Evolutionary conservation across 2,888 invertebrate species (phyloP).

Genomic region (Hyposoter didymator): DNA sequence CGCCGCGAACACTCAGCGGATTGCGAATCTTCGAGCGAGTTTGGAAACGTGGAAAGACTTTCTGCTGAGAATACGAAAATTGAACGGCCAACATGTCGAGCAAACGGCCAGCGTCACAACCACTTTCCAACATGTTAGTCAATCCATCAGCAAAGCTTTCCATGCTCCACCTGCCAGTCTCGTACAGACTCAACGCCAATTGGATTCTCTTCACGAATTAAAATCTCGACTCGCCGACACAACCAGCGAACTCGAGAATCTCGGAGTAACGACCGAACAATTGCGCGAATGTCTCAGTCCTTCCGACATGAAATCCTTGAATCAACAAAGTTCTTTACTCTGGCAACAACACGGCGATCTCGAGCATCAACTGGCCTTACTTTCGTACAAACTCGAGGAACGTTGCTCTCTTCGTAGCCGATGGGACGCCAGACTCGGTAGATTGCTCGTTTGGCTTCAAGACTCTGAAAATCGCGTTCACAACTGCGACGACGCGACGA

Average conservation of each 20-base stretch:
- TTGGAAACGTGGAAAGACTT: slow-evolving; percentile 93
- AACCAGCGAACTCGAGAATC: slow-evolving; percentile 88
- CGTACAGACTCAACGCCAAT: slow-evolving; percentile 87
- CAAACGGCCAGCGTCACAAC: slow-evolving; percentile 87
- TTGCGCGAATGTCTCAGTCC: slow-evolving; percentile 94
- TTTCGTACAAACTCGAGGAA: slow-evolving; percentile 91
- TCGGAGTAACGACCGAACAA: slow-evolving; percentile 92
- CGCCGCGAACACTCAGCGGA: slow-evolving; percentile 90
- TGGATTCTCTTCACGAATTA: slow-evolving; percentile 87
- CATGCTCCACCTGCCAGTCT: slow-evolving; percentile 86
- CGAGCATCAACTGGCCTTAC: slow-evolving; percentile 90
- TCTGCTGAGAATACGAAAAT: slow-evolving; percentile 88
- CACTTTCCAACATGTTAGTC: slow-evolving; percentile 88
- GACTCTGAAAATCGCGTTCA: slow-evolving; percentile 86
- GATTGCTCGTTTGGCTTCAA: slow-evolving; percentile 90
- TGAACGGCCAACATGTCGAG: slow-evolving; percentile 88
- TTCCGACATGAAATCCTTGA: slow-evolving; percentile 92
- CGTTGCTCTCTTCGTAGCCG: slow-evolving; percentile 89
- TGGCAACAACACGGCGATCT: slow-evolving; percentile 93
- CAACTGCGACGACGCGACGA: slow-evolving; percentile 78
- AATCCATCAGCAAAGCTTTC: slow-evolving; percentile 86
- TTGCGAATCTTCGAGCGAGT: slow-evolving; percentile 92
- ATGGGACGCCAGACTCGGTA: slow-evolving; percentile 88
- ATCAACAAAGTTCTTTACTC: slow-evolving; percentile 91
- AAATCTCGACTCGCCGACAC: slow-evolving; percentile 87